Evolutionary conservation across 2,888 invertebrate genomes (phyloP).

Genomic region (Tachina lurida): DNA sequence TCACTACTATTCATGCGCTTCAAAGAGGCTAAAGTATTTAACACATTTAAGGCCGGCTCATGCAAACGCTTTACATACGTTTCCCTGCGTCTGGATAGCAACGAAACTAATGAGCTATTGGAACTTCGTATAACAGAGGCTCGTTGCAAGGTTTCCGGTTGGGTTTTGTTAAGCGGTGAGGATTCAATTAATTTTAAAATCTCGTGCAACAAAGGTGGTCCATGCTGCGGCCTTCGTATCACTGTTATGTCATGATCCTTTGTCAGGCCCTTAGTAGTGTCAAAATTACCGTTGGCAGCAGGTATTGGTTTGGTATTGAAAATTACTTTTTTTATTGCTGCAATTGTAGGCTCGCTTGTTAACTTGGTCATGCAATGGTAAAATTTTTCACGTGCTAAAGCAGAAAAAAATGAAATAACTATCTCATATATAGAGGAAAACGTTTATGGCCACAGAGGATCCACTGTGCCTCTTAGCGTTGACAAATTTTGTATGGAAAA

Average conservation of each 20-base stretch:
- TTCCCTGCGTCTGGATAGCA: slow-evolving; percentile 83
- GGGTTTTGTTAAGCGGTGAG: slow-evolving; percentile 77
- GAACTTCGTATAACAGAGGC: slow-evolving; percentile 81
- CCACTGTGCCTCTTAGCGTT: no score
- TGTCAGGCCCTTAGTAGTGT: slow-evolving; percentile 63
- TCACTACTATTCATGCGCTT: slow-evolving; percentile 82
- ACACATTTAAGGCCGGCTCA: slow-evolving; percentile 86
- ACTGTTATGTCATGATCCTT: slow-evolving; percentile 73
- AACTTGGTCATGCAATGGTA: slow-evolving; percentile 80
- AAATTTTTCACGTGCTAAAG: slow-evolving; percentile 81
- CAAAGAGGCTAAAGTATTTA: slow-evolving; percentile 85
- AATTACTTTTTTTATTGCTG: slow-evolving; percentile 76
- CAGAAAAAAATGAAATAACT: not conserved
- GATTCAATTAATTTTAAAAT: slow-evolving; percentile 88
- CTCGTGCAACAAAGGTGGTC: slow-evolving; percentile 88
- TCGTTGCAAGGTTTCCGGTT: slow-evolving; percentile 79
- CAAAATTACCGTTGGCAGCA: slow-evolving; percentile 40
- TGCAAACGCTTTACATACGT: slow-evolving; percentile 83
- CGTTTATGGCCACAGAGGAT: no score
- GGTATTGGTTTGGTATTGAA: slow-evolving; percentile 55
- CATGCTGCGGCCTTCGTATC: slow-evolving; percentile 84
- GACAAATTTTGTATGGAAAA: no score
- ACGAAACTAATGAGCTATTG: slow-evolving; percentile 79
- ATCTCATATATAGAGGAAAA: not conserved
- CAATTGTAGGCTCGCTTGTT: slow-evolving; percentile 77